These are phyloP conservation scores for Erpetoichthys calabaricus DNA, from an alignment of 2,797 vertebrate genomes.

Conservation along the genomic window DNA sequence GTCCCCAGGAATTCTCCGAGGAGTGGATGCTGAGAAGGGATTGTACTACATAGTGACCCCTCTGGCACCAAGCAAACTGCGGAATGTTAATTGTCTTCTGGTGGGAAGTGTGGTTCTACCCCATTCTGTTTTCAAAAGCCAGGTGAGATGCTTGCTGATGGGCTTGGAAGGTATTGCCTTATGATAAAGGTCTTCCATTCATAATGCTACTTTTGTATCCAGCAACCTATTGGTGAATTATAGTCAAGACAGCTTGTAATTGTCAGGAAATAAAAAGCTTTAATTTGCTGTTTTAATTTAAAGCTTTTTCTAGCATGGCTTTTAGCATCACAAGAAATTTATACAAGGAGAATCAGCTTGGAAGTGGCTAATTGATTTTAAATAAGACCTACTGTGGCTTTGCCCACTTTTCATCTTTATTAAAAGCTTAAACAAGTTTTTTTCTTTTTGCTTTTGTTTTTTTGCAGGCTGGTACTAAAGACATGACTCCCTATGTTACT, in stretches of 20 bases:
- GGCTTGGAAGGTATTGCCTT: not conserved
- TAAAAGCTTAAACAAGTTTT: too few relatives aligned
- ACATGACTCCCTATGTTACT: constrained; percentile 71
- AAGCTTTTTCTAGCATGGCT: too few relatives aligned
- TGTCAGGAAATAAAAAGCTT: too few relatives aligned
- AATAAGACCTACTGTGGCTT: too few relatives aligned
- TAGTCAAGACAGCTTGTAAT: too few relatives aligned
- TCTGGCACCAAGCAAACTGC: constrained; percentile 52
- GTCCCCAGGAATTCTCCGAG: constrained; percentile 70
- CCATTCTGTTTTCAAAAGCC: constrained; percentile 57
- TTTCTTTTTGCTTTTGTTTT: not conserved
- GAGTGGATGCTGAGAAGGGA: constrained; percentile 66
- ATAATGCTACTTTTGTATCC: not conserved
- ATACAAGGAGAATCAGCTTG: too few relatives aligned
- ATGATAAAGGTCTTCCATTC: not conserved
- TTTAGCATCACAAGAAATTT: too few relatives aligned
- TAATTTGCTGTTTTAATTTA: too few relatives aligned
- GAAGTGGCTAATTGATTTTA: too few relatives aligned
- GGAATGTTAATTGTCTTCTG: constrained; percentile 77
- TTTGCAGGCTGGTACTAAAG: constrained; percentile 57
- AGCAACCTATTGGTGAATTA: too few relatives aligned
- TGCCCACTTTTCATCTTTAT: too few relatives aligned
- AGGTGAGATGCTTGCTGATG: constrained; percentile 47
- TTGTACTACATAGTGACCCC: constrained; percentile 77
- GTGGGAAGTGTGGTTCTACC: constrained; percentile 68